Conservation (phyloP, 2,113 vertebrate species). For the Salvelinus sp. region DNA sequence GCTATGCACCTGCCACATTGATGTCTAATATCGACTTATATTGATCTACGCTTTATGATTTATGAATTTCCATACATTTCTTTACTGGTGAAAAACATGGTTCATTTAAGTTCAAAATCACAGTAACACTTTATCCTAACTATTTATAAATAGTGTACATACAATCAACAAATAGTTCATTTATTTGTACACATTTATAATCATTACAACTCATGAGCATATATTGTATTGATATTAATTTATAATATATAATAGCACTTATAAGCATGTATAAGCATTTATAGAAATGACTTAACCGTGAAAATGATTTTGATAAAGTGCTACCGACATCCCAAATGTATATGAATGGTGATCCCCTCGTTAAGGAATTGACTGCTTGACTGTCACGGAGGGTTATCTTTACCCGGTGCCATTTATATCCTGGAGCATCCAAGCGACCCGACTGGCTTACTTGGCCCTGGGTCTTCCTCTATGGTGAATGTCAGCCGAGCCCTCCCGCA, state of each 20-base stretch:
- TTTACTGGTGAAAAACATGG: not conserved
- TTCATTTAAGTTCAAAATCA: not conserved
- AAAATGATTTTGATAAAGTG: no score
- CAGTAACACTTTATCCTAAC: no score
- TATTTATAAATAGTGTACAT: no score
- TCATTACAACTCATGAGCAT: no score
- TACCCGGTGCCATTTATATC: slow-evolving; percentile 71
- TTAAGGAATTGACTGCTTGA: slow-evolving; percentile 37
- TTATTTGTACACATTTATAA: no score
- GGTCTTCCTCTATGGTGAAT: slow-evolving; percentile 78
- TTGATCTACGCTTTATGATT: not conserved
- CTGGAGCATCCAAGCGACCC: slow-evolving; percentile 76
- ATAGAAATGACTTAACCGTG: no score
- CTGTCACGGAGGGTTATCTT: slow-evolving; percentile 60
- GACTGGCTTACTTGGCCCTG: slow-evolving; percentile 88
- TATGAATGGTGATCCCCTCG: slow-evolving; percentile 38
- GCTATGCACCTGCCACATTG: slow-evolving; percentile 39
- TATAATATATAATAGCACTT: no score
- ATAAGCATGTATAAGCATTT: no score
- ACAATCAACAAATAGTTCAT: no score
- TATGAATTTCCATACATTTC: not conserved
- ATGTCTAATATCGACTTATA: not conserved
- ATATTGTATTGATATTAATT: no score
- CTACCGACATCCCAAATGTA: not conserved
- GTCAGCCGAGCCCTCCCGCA: slow-evolving; percentile 62